Conservation (phyloP, 2,113 vertebrate genomes). For the Butastur rufipennis region DNA sequence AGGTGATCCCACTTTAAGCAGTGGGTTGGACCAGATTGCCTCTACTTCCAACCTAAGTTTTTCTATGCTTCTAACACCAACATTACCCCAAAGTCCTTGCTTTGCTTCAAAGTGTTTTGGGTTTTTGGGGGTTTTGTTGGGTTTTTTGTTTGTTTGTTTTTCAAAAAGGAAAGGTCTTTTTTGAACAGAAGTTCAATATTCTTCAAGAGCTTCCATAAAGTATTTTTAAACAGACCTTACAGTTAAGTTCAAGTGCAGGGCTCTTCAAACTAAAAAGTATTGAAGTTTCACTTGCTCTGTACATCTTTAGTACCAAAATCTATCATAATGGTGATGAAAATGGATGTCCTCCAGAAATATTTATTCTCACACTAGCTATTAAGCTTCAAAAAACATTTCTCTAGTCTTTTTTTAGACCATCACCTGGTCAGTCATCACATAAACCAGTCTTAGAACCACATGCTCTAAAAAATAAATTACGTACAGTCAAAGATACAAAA, state of each 20-base stretch:
- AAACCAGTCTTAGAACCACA: neutral
- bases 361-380: neutral
- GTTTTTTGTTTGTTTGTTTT: too few relatives aligned
- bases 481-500: neutral
- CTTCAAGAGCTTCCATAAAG: neutral
- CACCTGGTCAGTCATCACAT: neutral
- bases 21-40: neutral
- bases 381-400: neutral
- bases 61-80: neutral
- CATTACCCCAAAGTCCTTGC: neutral
- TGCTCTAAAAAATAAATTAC: neutral
- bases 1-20: neutral
- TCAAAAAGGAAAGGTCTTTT: neutral
- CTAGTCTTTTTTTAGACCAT: neutral
- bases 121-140: too few relatives aligned
- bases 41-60: neutral
- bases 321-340: neutral
- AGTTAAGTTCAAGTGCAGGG: neutral
- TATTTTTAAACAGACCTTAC: neutral
- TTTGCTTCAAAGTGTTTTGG: neutral
- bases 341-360: neutral
- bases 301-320: neutral
- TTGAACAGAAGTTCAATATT: neutral
- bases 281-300: neutral
- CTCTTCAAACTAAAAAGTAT: neutral